Evolutionary conservation across 2,113 vertebrate genomes (phyloP).

Genomic region (Euleptes europaea): DNA sequence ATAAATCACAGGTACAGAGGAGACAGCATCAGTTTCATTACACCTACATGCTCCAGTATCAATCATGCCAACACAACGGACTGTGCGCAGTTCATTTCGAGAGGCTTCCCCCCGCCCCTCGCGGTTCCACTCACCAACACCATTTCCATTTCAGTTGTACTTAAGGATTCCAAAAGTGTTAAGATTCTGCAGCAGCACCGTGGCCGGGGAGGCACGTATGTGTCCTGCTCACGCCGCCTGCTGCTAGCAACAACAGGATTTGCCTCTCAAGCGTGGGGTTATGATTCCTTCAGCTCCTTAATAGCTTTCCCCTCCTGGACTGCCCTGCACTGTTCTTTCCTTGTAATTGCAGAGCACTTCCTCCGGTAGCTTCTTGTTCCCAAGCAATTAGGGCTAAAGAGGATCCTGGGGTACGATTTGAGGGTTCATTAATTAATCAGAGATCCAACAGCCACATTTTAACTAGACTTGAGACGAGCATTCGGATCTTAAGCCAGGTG

Average conservation of each 20-base stretch:
- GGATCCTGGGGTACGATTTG: neutral
- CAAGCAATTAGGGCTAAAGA: neutral
- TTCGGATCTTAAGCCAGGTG: neutral
- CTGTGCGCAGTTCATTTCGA: constrained; percentile 81
- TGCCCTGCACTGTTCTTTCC: neutral
- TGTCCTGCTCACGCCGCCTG: constrained; percentile 35
- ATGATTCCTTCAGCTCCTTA: constrained; percentile 4
- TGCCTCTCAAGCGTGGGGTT: constrained; percentile 16
- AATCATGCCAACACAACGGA: constrained; percentile 82
- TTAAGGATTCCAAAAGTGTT: constrained; percentile 61
- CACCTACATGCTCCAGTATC: constrained; percentile 87
- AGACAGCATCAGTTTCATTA: constrained; percentile 88
- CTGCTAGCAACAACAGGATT: rapidly evolving
- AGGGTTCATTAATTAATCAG: neutral
- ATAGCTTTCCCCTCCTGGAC: neutral
- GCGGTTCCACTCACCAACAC: constrained; percentile 54
- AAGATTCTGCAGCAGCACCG: constrained; percentile 10
- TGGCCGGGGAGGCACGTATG: constrained; percentile 25
- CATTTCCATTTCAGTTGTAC: constrained; percentile 70
- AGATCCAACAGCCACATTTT: neutral
- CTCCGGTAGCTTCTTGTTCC: neutral
- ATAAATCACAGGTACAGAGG: constrained; percentile 89
- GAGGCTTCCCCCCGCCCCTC: constrained; percentile 77
- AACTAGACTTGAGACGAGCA: neutral
- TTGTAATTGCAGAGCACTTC: neutral